Percentiles rank a stretch among this genome's conserved stretches.
Conservation (phyloP, 2,797 vertebrate species). For the Aeoliscus strigatus region DNA sequence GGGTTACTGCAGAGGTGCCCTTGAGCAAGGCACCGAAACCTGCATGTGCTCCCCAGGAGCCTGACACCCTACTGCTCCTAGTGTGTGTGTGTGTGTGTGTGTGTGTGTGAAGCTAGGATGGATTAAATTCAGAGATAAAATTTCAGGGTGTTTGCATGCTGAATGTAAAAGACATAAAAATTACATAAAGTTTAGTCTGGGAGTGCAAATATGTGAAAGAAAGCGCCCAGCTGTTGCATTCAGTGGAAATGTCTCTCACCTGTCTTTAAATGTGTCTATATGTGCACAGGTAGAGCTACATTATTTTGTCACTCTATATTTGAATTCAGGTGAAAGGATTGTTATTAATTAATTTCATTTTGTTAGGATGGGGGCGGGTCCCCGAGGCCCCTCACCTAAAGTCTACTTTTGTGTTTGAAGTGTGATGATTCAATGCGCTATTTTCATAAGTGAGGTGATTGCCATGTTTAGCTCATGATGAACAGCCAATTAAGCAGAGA, state of each 20-base stretch:
- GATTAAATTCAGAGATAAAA: no score
- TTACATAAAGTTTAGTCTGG: no score
- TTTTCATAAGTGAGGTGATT: conserved; percentile 28
- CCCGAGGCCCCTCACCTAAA: conserved; percentile 31
- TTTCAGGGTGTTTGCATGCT: no score
- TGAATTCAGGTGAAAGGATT: conserved; percentile 27
- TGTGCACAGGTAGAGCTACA: conserved; percentile 4
- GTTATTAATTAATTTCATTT: no score
- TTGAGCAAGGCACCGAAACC: no score
- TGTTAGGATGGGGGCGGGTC: conserved; percentile 20
- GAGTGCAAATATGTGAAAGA: no score
- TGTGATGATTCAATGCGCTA: conserved; percentile 44
- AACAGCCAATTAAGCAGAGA: conserved; percentile 36
- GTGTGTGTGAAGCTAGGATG: no score
- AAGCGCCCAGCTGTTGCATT: background rate
- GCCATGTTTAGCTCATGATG: conserved; percentile 41
- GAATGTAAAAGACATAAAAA: no score
- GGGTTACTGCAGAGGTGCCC: no score
- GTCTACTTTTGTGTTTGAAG: conserved; percentile 51
- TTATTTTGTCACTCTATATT: conserved; percentile 4
- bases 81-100: no score
- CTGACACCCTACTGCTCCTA: no score
- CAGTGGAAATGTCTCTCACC: background rate
- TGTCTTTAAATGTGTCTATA: background rate
- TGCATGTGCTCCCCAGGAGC: no score